Percentiles rank a stretch among this genome's conserved stretches.
These are phyloP conservation scores for Dipodomys merriami DNA, from an alignment of 2,113 vertebrate species.

Conservation along the genomic window DNA sequence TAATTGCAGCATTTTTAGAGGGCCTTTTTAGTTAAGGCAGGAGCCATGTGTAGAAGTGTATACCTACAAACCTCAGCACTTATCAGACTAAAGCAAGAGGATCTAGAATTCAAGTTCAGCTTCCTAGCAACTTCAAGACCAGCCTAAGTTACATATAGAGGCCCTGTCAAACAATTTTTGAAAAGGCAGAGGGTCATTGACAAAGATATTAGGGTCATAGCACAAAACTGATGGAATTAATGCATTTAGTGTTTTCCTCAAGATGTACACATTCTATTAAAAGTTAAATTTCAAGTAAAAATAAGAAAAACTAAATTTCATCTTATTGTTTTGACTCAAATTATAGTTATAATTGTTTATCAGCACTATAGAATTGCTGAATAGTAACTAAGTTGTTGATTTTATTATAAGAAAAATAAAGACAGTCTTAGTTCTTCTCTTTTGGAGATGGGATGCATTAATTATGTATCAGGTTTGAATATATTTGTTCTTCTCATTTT, in stretches of 20 bases:
- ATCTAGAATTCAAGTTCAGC: too few species aligned
- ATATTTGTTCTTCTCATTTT: constrained; percentile 61
- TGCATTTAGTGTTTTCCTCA: constrained; percentile 43
- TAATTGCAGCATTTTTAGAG: too few species aligned
- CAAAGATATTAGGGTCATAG: constrained; percentile 23
- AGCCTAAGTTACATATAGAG: too few species aligned
- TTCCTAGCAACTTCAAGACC: too few species aligned
- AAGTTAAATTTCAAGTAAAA: not conserved
- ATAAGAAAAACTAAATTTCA: not conserved
- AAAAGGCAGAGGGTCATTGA: not conserved
- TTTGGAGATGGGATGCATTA: not conserved
- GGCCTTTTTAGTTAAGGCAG: too few species aligned
- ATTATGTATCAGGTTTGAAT: constrained; percentile 51
- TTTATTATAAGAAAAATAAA: not conserved
- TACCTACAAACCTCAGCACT: too few species aligned
- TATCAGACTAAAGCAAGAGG: too few species aligned
- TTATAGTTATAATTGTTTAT: not conserved
- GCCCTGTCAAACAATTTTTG: too few species aligned
- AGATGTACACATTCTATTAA: constrained; percentile 36
- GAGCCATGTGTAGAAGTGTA: too few species aligned
- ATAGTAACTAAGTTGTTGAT: constrained; percentile 20
- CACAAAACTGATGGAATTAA: constrained; percentile 20
- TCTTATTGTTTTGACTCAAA: constrained; percentile 47
- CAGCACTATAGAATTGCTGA: not conserved
- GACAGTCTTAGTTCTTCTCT: not conserved